A percentile compares a stretch with the other conserved stretches of the same genome.
These are phyloP conservation scores for Ostrea denselamellosa DNA, from an alignment of 1,140 invertebrate species.

Conservation along the genomic window DNA sequence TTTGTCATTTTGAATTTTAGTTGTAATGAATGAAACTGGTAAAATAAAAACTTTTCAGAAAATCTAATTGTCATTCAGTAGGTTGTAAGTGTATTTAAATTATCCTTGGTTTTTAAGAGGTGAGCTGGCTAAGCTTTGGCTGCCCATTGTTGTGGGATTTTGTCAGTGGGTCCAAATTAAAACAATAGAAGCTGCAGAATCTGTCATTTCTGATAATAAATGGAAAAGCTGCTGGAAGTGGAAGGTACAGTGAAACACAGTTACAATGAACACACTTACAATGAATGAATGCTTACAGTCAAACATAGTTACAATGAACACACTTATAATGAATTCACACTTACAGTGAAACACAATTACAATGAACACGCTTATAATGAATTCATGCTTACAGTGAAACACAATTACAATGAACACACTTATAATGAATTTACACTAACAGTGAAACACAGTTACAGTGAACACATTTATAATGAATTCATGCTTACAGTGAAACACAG, in stretches of 20 bases:
- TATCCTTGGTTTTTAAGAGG: neutral
- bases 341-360: too few relatives aligned
- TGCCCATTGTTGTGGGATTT: constrained; percentile 2
- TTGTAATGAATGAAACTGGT: too few relatives aligned
- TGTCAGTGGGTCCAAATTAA: neutral
- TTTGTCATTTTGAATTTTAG: too few relatives aligned
- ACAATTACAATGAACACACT: too few relatives aligned
- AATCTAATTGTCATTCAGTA: neutral
- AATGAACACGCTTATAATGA: too few relatives aligned
- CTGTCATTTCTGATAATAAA: neutral
- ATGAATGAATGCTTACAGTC: too few relatives aligned
- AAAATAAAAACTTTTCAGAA: neutral
- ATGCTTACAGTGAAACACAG: neutral
- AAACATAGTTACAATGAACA: too few relatives aligned
- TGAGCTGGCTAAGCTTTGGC: neutral
- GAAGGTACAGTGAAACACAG: neutral
- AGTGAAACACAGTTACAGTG: too few relatives aligned
- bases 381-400: neutral
- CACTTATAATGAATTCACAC: too few relatives aligned
- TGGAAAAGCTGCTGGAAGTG: constrained; percentile 32
- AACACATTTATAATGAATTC: too few relatives aligned
- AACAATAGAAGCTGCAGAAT: neutral
- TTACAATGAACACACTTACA: too few relatives aligned
- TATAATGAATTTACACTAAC: too few relatives aligned
- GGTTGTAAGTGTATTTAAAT: neutral